Evolutionary conservation across 2,888 invertebrate species (phyloP).

Genomic region (Sicus ferrugineus): DNA sequence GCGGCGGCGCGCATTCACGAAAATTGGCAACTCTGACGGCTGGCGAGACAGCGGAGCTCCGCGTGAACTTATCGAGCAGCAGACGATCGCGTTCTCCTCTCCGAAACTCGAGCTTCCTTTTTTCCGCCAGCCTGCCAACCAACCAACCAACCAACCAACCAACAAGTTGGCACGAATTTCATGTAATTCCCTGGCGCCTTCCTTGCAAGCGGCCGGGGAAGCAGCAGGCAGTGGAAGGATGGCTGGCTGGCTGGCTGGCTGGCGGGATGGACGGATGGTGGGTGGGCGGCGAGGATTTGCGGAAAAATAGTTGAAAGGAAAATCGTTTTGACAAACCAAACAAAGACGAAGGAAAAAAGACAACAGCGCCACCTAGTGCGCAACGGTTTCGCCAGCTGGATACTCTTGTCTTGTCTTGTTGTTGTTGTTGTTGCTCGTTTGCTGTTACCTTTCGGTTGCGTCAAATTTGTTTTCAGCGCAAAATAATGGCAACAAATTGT

Average conservation of each 20-base stretch:
- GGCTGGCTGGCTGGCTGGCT: neutral
- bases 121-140: constrained; percentile 1
- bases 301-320: constrained; percentile 1
- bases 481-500: constrained; percentile 10
- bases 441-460: neutral
- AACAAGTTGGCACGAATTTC: constrained; percentile 57
- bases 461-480: constrained; percentile 6
- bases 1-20: constrained; percentile 21
- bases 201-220: neutral
- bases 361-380: neutral
- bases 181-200: constrained; percentile 53
- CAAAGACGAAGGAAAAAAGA: neutral
- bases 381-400: neutral
- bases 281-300: neutral
- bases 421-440: neutral
- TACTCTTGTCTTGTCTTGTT: neutral
- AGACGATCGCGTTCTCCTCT: neutral
- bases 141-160: neutral
- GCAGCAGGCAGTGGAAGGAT: neutral
- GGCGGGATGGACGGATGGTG: neutral
- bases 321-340: neutral
- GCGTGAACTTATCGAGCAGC: neutral
- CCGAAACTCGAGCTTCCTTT: neutral
- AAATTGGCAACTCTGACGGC: constrained; percentile 14
- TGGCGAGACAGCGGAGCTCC: neutral